Percentiles rank a stretch among this genome's conserved stretches.
phyloP scores from a whole-genome alignment of 2,888 invertebrate species.

The Lasioglossum morio region DNA sequence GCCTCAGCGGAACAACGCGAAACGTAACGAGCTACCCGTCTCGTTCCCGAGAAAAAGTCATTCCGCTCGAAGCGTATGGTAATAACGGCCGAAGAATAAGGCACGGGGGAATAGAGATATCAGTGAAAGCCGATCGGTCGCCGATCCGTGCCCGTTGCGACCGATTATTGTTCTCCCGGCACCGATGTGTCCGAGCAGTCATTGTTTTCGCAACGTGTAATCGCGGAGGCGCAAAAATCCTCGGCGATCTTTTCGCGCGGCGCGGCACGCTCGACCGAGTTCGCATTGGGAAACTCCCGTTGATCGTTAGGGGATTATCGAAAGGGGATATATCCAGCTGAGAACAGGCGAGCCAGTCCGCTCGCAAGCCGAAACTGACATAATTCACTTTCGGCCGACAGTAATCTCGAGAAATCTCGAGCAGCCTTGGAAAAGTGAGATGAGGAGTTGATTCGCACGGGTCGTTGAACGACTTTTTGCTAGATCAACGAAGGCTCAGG shows the following conservation, averaged over 20 bases:
- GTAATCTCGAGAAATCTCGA: slow-evolving; percentile 25
- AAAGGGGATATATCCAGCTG: slow-evolving; percentile 62
- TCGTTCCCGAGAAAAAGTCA: slow-evolving; percentile 39
- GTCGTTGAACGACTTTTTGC: neutral
- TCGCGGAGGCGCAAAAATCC: slow-evolving; percentile 66
- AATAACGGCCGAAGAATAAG: slow-evolving; percentile 61
- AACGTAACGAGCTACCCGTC: slow-evolving; percentile 55
- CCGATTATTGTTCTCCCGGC: slow-evolving; percentile 54
- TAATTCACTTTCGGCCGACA: slow-evolving; percentile 35
- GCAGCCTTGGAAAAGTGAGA: slow-evolving; percentile 25
- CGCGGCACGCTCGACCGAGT: slow-evolving; percentile 53
- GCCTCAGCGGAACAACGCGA: slow-evolving; percentile 42
- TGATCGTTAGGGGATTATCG: slow-evolving; percentile 61
- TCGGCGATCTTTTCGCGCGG: slow-evolving; percentile 13
- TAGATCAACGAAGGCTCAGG: neutral
- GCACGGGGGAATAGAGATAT: slow-evolving; percentile 61
- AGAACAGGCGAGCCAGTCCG: neutral
- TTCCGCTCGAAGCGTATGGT: slow-evolving; percentile 54
- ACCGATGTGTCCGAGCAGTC: slow-evolving; percentile 35
- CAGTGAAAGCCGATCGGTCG: slow-evolving; percentile 69
- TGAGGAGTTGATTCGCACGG: neutral
- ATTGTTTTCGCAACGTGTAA: slow-evolving; percentile 64
- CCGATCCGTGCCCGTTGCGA: slow-evolving; percentile 34
- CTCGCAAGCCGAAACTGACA: neutral
- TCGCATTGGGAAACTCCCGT: slow-evolving; percentile 54